phyloP scores from a whole-genome alignment of 2,797 vertebrate genomes.

The Helostoma temminkii region DNA sequence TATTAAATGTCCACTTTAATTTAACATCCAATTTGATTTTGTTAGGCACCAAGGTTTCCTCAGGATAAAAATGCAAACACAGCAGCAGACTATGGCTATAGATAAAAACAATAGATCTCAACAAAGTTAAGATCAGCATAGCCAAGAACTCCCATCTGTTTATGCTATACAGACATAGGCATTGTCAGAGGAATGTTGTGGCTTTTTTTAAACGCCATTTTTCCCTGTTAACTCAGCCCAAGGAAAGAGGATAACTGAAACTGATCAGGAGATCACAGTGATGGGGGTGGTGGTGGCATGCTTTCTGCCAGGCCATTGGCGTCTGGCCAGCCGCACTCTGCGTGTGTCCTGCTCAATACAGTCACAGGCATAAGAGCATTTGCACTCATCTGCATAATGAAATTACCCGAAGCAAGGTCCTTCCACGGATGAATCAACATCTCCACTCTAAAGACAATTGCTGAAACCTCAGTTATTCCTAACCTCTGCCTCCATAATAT shows the following conservation, averaged over 20 bases:
- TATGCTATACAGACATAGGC: constrained; percentile 77
- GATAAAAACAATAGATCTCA: constrained; percentile 67
- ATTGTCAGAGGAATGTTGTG: constrained; percentile 80
- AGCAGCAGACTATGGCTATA: constrained; percentile 52
- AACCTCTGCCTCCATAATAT: constrained; percentile 48
- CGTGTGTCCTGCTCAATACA: constrained; percentile 40
- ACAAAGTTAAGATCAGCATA: constrained; percentile 36
- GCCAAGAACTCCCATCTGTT: constrained; percentile 79
- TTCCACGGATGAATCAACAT: constrained; percentile 67
- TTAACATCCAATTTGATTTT: constrained; percentile 36
- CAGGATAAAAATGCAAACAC: constrained; percentile 41
- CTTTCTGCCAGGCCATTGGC: constrained; percentile 35
- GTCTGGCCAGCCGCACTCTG: constrained; percentile 38
- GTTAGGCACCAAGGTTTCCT: constrained; percentile 37
- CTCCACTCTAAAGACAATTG: constrained; percentile 49
- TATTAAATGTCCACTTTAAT: constrained; percentile 54
- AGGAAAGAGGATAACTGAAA: constrained; percentile 68
- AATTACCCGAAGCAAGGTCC: constrained; percentile 67
- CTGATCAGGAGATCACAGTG: constrained; percentile 58
- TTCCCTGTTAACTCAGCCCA: constrained; percentile 62
- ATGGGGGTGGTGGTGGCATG: constrained; percentile 36
- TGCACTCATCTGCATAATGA: constrained; percentile 70
- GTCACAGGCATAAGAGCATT: constrained; percentile 32
- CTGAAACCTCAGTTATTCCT: constrained; percentile 47
- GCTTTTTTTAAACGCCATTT: constrained; percentile 68